These are phyloP conservation scores for Menidia menidia DNA, from an alignment of 2,797 vertebrate genomes.

Conservation along the genomic window DNA sequence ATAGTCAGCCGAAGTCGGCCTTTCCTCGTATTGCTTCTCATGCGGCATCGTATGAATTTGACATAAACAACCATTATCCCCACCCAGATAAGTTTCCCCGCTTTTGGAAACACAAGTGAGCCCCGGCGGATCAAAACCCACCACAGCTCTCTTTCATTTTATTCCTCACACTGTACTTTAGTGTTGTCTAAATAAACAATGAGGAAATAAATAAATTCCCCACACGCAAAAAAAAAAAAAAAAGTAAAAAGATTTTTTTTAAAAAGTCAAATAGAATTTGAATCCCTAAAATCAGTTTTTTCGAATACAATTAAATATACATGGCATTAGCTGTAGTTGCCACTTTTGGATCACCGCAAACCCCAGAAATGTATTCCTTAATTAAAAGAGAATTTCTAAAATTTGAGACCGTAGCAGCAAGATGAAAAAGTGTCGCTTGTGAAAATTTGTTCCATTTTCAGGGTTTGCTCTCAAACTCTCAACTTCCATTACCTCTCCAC, in stretches of 20 bases:
- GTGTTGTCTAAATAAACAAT: slow-evolving; percentile 35
- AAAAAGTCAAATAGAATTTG: slow-evolving; percentile 9
- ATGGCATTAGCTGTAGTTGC: not conserved
- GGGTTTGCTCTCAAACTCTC: not conserved
- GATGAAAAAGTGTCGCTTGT: not conserved
- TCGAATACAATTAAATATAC: not conserved
- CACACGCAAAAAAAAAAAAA: not conserved
- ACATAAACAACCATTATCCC: slow-evolving; percentile 70
- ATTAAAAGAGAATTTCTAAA: not conserved
- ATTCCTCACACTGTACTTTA: slow-evolving; percentile 8
- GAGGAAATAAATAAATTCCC: slow-evolving; percentile 18
- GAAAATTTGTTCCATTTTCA: not conserved
- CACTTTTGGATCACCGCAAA: not conserved
- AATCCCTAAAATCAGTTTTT: slow-evolving; percentile 29
- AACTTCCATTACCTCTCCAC: not conserved
- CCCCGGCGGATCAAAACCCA: slow-evolving; percentile 15
- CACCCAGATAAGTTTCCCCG: slow-evolving; percentile 40
- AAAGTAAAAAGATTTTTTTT: no score
- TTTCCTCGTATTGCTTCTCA: slow-evolving; percentile 64
- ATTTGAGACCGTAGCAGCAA: not conserved
- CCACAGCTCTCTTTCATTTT: slow-evolving; percentile 12
- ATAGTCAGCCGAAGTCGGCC: slow-evolving; percentile 52
- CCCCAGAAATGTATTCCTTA: not conserved
- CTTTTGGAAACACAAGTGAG: slow-evolving; percentile 30
- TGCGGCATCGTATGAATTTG: slow-evolving; percentile 52